Evolutionary conservation across 2,113 vertebrate genomes (phyloP), one percentile per base, ranked within the genome.

Genomic region (Gnathonemus echidnorhynchus): DNA sequence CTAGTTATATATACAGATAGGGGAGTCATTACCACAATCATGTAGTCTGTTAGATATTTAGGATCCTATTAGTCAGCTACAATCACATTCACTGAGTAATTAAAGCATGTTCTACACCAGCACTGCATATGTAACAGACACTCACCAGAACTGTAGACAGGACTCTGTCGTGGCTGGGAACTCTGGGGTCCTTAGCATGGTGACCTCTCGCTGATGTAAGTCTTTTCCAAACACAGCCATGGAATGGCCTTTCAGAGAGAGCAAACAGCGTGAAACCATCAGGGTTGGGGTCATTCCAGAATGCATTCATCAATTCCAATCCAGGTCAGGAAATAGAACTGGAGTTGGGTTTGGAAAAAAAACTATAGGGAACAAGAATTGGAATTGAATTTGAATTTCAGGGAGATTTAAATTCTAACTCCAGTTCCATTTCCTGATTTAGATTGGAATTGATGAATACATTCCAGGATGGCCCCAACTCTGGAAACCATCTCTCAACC

Each of bases 61-160:
- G 53, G 53, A 19, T 62, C 56, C 50, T 66, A 27, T 27, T 31
- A 84, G 4, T 53, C 88, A 89, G 5, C 15, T 39, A 89, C 88
- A 89, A 49, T 8, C 70, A 83, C 74, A 89, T 17, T 80, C 70
- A 84, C 35, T 0, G 46, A 53, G 11, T 52, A 19, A 45, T 45
- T 48, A 49, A 48, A 49, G 21, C 21, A 86, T 45, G 45, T 35
- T 85, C 48, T 50, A 8, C n/a, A 17, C 11, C 48, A 27, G 10
- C 21, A 50, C 13, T 35, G n/a, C 13, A 53, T 35, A 56, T 15
- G 1, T 58, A 39, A 58, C 31, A 87, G 3, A 62, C 35, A 92
- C 94, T 92, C 88, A 96, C 95, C 96, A 96, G 93, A 96, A 96
- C 56, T 91, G 92, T 1, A 95, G 62, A 91, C 96, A 96, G 74